Base-by-base conservation (phyloP, 2,888 invertebrate genomes). In the Protophormia terraenovae region DNA sequence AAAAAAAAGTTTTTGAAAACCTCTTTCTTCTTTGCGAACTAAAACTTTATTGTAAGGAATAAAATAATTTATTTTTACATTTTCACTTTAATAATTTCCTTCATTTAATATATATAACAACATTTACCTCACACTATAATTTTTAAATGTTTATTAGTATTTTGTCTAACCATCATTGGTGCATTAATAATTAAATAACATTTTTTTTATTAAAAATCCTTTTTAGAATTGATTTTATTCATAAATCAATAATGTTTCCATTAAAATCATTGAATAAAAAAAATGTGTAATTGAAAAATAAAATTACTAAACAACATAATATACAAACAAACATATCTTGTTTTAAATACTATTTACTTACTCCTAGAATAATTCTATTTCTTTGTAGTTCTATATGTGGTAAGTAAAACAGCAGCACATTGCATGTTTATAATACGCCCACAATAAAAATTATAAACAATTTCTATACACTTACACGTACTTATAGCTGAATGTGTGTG, bases 291-390 rank as follows among this genome's bases (percentile, higher is more conserved):
- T 67, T 55, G 60, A 67, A 75, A 66, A 73, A 81, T 75, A 60
- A 53, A 75, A 81, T 81, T 81, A 75, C 60, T 58, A n/a, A 14
- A 66, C 53, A 79, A 45, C n/a, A n/a, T n/a, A n/a, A n/a, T n/a
- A n/a, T n/a, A n/a, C n/a, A n/a, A n/a, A n/a, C n/a, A n/a, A n/a
- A n/a, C n/a, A n/a, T n/a, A n/a, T n/a, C n/a, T n/a, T 72, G 19
- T 55, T 58, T 45, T 58, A 8, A 24, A 73, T 16, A 41, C 58
- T 38, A 27, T 24, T 50, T n/a, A n/a, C n/a, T n/a, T n/a, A n/a
- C n/a, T n/a, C n/a, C n/a, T n/a, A 50, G 2, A 69, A 50, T 8
- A 14, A 32, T 55, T 64, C 38, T 35, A 75, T 47, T 45, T 32
- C 45, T 24, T 69, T 41, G 10, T 29, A n/a, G n/a, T n/a, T n/a